Evolutionary conservation across 2,797 vertebrate genomes (phyloP), one percentile per base, ranked within the genome.

Genomic region (Ctenopoma kingsleyae): DNA sequence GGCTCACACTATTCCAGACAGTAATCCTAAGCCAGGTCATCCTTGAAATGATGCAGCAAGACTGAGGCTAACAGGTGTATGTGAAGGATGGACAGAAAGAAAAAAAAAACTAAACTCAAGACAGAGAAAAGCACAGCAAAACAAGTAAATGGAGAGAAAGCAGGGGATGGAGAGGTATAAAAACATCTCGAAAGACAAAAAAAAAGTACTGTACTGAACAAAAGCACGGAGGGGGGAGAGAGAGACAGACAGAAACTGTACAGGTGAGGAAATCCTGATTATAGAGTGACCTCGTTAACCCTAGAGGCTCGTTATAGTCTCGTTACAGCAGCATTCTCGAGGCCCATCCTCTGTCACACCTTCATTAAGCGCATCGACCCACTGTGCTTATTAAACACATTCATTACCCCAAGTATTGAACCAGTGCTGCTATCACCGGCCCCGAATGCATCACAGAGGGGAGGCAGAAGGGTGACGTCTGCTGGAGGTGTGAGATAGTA

Each of bases 351-450:
- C 92, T 86, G 89, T 93, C 93, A 92, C 84, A 85, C 91, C 91
- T 94, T 94, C 91, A 92, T 94, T 94, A 94, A 90, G 85, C 79
- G 80, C 87, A 93, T 93, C 90, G 92, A 93, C 91, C 91, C 88
- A 75, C 85, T 38, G 83, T 53, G 87, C 93, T 93, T 94, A 95
- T 93, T 94, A 94, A 94, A 94, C 86, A 86, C 90, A 94, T 93
- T 93, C 91, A 94, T 95, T 95, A 94, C 89, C 89, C 87, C 83
- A 8, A 78, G 84, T 92, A 93, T 93, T 84, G 92, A 94, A 85
- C 87, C 59, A 30, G 70, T 67, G 76, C 83, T 67, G 85, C 76
- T 22, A 72, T 81, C 77, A 25, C 74, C 22, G 47, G 56, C 55
- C 54, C 74, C 64, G 27, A 84, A 90, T 80, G 84, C 84, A 89